A percentile compares a stretch with the other conserved stretches of the same genome.
These are phyloP conservation scores for Eilema caniola DNA, from an alignment of 2,888 invertebrate genomes.

Conservation along the genomic window DNA sequence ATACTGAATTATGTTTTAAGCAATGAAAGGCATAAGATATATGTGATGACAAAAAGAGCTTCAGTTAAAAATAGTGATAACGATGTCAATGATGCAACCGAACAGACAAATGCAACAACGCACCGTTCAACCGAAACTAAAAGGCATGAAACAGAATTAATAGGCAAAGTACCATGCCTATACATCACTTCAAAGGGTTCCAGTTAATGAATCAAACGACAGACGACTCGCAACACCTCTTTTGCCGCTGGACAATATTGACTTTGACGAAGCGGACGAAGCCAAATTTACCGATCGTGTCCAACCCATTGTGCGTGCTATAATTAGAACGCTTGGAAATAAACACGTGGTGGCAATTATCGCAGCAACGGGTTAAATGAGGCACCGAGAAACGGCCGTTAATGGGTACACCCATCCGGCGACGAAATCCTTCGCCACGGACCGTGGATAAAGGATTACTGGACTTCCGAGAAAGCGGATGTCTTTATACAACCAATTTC, in stretches of 20 bases:
- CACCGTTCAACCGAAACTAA: conserved; percentile 54
- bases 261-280: conserved; percentile 81
- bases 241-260: conserved; percentile 81
- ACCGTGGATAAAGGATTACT: conserved; percentile 69
- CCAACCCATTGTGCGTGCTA: conserved; percentile 85
- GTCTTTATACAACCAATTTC: conserved; percentile 62
- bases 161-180: conserved; percentile 67
- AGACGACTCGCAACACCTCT: conserved; percentile 82
- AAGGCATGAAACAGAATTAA: conserved; percentile 68
- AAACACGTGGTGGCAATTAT: conserved; percentile 87
- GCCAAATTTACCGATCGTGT: conserved; percentile 84
- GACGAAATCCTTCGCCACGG: conserved; percentile 64
- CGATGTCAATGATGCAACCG: conserved; percentile 62
- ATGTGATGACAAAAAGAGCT: conserved; percentile 54
- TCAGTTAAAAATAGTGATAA: conserved; percentile 52
- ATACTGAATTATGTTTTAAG: conserved; percentile 21
- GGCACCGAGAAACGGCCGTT: conserved; percentile 83
- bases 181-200: conserved; percentile 82
- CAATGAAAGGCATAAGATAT: conserved; percentile 58
- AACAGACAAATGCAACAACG: conserved; percentile 51
- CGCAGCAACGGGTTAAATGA: conserved; percentile 86
- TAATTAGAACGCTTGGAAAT: conserved; percentile 84
- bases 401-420: conserved; percentile 84
- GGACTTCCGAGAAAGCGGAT: conserved; percentile 70
- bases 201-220: conserved; percentile 84